Evolutionary conservation across 2,797 vertebrate genomes (phyloP).

Genomic region (Jordanella pulchra): DNA sequence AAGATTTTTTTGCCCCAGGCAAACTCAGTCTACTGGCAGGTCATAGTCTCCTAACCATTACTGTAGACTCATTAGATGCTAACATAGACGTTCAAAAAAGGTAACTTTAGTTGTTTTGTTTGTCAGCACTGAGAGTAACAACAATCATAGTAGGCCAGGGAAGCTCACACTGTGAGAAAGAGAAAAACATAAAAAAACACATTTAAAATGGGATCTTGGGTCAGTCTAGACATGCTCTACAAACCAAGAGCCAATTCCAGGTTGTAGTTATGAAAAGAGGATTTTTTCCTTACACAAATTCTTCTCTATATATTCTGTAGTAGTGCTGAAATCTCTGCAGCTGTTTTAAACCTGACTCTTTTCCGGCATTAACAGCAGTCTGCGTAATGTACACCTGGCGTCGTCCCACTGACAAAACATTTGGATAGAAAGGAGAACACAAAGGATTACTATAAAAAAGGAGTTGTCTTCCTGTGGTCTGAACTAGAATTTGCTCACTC

Average conservation of each 20-base stretch:
- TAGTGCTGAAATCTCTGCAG: conserved; percentile 25
- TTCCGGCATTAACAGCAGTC: conserved; percentile 15
- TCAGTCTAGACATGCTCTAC: conserved; percentile 29
- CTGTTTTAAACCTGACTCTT: conserved; percentile 2
- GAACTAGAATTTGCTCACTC: conserved; percentile 50
- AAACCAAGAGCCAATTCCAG: conserved; percentile 11
- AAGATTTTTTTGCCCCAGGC: conserved; percentile 26
- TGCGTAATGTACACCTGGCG: conserved; percentile 17
- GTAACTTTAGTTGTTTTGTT: conserved; percentile 44
- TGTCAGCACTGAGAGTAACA: conserved; percentile 35
- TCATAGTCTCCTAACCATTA: conserved; percentile 66
- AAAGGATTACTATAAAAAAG: conserved; percentile 37
- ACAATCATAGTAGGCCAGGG: conserved; percentile 59
- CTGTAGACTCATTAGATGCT: conserved; percentile 60
- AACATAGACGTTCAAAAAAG: conserved; percentile 51
- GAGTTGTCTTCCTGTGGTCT: conserved; percentile 37
- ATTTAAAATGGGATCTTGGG: conserved; percentile 27
- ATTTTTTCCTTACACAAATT: conserved; percentile 1
- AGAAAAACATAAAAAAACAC: conserved; percentile 67
- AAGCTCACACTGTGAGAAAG: conserved; percentile 10
- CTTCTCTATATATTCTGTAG: background rate
- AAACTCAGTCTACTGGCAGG: conserved; percentile 56
- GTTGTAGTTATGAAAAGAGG: background rate
- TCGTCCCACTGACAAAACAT: conserved; percentile 30
- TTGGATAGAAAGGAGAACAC: conserved; percentile 29